Evolutionary conservation across 2,113 vertebrate species (phyloP).

Genomic region (Formicarius rufipectus): DNA sequence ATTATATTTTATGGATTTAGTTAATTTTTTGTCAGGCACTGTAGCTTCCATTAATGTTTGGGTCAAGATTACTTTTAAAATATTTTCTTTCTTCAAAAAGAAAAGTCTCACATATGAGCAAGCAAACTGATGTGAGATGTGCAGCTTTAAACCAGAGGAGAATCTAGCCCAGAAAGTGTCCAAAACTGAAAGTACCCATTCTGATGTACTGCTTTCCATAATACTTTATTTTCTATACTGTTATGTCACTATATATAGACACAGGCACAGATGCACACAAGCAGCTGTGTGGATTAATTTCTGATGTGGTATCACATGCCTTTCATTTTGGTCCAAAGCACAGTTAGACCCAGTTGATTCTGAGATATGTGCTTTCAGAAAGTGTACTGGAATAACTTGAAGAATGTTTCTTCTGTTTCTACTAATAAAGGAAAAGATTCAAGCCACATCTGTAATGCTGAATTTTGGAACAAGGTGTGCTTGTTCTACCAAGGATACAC

Average conservation of each 20-base stretch:
- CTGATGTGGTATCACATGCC: neutral
- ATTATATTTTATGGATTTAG: neutral
- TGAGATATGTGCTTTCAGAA: neutral
- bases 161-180: neutral
- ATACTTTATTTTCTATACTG: neutral
- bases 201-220: neutral
- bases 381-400: neutral
- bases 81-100: neutral
- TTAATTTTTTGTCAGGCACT: neutral
- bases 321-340: neutral
- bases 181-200: neutral
- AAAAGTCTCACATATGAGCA: neutral
- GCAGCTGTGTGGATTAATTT: neutral
- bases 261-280: neutral
- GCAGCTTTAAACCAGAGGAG: neutral
- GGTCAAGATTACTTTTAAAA: neutral
- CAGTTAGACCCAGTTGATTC: neutral
- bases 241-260: neutral
- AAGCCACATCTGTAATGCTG: slow-evolving; percentile 64
- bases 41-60: neutral
- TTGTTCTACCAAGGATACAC: slow-evolving; percentile 78
- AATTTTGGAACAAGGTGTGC: slow-evolving; percentile 77
- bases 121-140: neutral
- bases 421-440: slow-evolving; percentile 55
- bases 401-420: slow-evolving; percentile 39